A percentile compares a stretch with the other conserved stretches of the same genome.
Conservation (phyloP, 1,140 invertebrate species). For the Bathynomus jamesi region DNA sequence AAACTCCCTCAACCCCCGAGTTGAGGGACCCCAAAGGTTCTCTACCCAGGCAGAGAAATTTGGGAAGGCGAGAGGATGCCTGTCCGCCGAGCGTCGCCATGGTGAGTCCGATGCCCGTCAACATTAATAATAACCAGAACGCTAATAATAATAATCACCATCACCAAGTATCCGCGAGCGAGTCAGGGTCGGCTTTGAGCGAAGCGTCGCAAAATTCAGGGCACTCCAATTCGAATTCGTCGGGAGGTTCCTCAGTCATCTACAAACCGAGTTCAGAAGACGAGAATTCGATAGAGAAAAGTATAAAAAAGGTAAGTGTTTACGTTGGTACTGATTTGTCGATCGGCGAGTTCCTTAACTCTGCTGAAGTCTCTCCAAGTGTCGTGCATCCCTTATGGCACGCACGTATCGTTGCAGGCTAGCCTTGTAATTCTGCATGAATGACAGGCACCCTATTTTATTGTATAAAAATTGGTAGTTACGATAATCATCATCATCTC, state of each 20-base stretch:
- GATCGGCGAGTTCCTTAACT: too few species aligned
- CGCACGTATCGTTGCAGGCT: too few species aligned
- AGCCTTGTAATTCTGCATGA: too few species aligned
- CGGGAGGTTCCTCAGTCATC: conserved; percentile 33
- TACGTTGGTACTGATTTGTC: too few species aligned
- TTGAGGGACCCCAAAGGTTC: conserved; percentile 27
- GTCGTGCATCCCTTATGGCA: too few species aligned
- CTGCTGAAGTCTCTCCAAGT: too few species aligned
- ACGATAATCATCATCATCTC: too few species aligned
- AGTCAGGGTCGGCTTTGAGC: conserved; percentile 32
- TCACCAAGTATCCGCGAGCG: conserved; percentile 23
- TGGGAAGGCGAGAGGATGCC: conserved; percentile 30
- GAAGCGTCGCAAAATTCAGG: conserved; percentile 33
- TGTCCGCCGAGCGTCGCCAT: conserved; percentile 56
- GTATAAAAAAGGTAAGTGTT: conserved; percentile 21
- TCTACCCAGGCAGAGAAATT: conserved; percentile 33
- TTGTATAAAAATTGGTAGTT: too few species aligned
- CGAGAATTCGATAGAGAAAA: conserved; percentile 10
- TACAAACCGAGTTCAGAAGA: conserved; percentile 34
- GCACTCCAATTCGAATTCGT: conserved; percentile 36
- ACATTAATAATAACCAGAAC: conserved; percentile 12
- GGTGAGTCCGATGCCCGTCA: conserved; percentile 61
- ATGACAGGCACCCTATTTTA: too few species aligned
- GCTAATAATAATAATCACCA: conserved; percentile 15
- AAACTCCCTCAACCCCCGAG: conserved; percentile 24